phyloP scores from a whole-genome alignment of 2,888 invertebrate genomes.

The Hypsopygia costalis region DNA sequence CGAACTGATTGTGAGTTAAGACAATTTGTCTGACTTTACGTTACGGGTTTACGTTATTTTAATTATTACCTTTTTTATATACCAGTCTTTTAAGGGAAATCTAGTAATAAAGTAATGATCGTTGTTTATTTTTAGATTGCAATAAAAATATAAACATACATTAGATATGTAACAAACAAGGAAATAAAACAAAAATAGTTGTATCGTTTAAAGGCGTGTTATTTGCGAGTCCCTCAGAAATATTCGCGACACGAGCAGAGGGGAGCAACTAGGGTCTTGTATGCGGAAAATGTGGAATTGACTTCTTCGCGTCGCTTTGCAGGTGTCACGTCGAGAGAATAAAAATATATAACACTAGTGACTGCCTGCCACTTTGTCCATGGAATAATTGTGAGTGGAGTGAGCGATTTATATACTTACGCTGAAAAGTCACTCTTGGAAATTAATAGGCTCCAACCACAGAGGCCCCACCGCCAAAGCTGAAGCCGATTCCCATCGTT shows the following conservation, averaged over 20 bases:
- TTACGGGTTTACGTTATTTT: too few relatives aligned
- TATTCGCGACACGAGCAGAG: neutral
- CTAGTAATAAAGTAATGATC: too few relatives aligned
- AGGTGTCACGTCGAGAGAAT: constrained; percentile 62
- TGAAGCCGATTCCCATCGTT: neutral
- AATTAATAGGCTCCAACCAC: too few relatives aligned
- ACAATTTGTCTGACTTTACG: too few relatives aligned
- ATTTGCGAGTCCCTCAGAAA: constrained; percentile 8
- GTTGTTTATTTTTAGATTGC: too few relatives aligned
- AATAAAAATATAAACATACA: too few relatives aligned
- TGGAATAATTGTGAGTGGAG: too few relatives aligned
- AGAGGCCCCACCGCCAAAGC: too few relatives aligned
- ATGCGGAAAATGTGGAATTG: constrained; percentile 70
- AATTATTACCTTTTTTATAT: too few relatives aligned
- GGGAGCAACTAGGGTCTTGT: constrained; percentile 18
- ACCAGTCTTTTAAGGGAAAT: too few relatives aligned
- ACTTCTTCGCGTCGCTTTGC: constrained; percentile 63
- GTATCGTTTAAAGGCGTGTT: neutral
- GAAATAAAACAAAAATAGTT: neutral
- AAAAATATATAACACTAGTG: constrained; percentile 37
- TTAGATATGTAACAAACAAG: neutral
- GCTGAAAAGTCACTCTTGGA: too few relatives aligned
- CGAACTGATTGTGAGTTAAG: too few relatives aligned
- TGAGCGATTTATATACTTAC: neutral
- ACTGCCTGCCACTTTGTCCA: neutral